A percentile compares a stretch with the other conserved stretches of the same genome.
These are phyloP conservation scores for Subacronicta megacephala DNA, from an alignment of 2,888 invertebrate genomes.

Conservation along the genomic window DNA sequence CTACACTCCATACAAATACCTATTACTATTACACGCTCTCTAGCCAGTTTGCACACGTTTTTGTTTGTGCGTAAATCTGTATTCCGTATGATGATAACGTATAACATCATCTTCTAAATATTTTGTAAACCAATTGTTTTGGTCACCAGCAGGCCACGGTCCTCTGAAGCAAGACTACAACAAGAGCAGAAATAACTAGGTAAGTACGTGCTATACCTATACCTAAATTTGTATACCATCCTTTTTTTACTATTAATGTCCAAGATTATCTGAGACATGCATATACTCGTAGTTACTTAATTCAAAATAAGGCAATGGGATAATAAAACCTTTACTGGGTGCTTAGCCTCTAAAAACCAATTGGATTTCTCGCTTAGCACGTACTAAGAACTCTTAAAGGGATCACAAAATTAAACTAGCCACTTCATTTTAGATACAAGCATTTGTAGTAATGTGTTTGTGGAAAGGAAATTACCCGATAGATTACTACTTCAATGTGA, in stretches of 20 bases:
- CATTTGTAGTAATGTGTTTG: conserved; percentile 42
- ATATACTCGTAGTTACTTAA: conserved; percentile 40
- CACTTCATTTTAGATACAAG: conserved; percentile 57
- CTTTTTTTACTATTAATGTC: conserved; percentile 24
- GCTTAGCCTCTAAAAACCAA: conserved; percentile 73
- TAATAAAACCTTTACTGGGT: conserved; percentile 56
- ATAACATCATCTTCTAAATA: too few relatives aligned
- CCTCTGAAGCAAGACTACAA: background rate
- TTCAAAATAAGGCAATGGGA: conserved; percentile 53
- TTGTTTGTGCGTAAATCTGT: too few relatives aligned
- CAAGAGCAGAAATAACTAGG: too few relatives aligned
- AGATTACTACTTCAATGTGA: conserved; percentile 6
- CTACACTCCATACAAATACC: too few relatives aligned
- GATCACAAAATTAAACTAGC: conserved; percentile 62
- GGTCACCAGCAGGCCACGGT: background rate
- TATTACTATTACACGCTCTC: too few relatives aligned
- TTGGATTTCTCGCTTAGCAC: conserved; percentile 74
- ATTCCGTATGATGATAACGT: too few relatives aligned
- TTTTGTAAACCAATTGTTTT: background rate
- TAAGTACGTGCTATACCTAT: background rate
- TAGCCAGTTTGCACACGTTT: too few relatives aligned
- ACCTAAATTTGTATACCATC: conserved; percentile 1
- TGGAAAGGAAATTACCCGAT: conserved; percentile 13
- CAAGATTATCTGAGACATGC: conserved; percentile 41
- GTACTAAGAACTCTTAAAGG: conserved; percentile 64